Percentiles rank a stretch among this genome's conserved stretches.
Conservation (phyloP, 2,888 invertebrate genomes). For the Venustoraphidia nigricollis region DNA sequence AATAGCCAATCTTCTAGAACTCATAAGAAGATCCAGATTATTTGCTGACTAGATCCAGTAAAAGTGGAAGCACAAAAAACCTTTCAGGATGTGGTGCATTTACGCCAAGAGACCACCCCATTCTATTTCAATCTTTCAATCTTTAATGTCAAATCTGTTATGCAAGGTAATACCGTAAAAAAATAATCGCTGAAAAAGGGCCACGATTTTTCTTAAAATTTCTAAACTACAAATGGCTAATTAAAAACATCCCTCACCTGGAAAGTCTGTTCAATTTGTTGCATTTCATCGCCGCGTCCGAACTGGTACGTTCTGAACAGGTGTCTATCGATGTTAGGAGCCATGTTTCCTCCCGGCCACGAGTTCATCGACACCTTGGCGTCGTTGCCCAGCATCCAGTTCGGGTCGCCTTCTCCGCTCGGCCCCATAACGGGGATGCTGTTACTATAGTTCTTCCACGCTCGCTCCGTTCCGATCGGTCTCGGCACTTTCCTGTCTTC, state of each 20-base stretch:
- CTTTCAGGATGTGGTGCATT: no score
- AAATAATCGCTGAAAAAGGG: no score
- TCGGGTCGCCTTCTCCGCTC: slow-evolving; percentile 24
- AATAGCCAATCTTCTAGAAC: no score
- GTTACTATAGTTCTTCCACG: slow-evolving; percentile 39
- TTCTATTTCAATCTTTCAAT: no score
- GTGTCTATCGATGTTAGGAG: slow-evolving; percentile 23
- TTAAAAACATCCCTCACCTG: slow-evolving; percentile 21
- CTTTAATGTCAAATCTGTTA: no score
- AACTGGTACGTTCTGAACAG: slow-evolving; percentile 22
- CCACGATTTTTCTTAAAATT: no score
- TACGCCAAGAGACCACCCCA: no score
- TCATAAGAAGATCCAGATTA: no score
- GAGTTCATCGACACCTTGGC: slow-evolving; percentile 22
- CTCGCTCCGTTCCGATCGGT: slow-evolving; percentile 73
- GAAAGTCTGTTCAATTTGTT: slow-evolving; percentile 31
- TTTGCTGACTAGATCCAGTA: no score
- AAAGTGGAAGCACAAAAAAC: no score
- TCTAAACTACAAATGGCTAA: no score
- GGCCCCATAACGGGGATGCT: slow-evolving; percentile 18
- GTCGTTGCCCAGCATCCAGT: slow-evolving; percentile 30
- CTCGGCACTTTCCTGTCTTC: slow-evolving; percentile 45
- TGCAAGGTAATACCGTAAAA: no score
- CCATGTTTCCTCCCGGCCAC: slow-evolving; percentile 20
- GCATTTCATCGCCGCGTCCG: slow-evolving; percentile 26